A percentile compares a stretch with the other conserved stretches of the same genome.
These are phyloP conservation scores for Aurelia aurita complex sp. Pacific DNA, from an alignment of 30 jellyfish, hydroid and myxozoan genomes.

Conservation along the genomic window DNA sequence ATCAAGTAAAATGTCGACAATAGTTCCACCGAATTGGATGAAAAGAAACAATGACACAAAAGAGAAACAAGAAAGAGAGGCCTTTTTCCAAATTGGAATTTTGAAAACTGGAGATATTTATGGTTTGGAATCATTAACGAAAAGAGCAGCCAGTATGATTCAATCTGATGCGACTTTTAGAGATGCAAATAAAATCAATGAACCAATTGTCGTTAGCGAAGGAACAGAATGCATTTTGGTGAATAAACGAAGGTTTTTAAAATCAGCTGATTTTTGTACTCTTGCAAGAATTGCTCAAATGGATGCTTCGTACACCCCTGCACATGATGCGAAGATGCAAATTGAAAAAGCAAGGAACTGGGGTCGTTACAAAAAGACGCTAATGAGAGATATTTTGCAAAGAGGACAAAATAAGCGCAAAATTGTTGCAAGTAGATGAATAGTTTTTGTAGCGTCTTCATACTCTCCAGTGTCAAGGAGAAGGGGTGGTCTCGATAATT, in stretches of 20 bases:
- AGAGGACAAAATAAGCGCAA: conserved; percentile 13
- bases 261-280: conserved; percentile 72
- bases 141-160: conserved; percentile 35
- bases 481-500: no score
- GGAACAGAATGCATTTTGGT: conserved; percentile 75
- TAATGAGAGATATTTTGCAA: conserved; percentile 26
- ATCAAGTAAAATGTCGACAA: background rate
- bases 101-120: conserved; percentile 59
- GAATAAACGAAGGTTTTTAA: conserved; percentile 50
- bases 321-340: conserved; percentile 58
- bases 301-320: conserved; percentile 39
- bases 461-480: background rate
- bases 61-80: conserved; percentile 21
- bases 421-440: conserved; percentile 13
- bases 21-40: background rate
- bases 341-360: conserved; percentile 51
- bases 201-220: conserved; percentile 45
- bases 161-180: conserved; percentile 10
- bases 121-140: conserved; percentile 46
- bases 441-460: background rate
- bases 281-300: conserved; percentile 50
- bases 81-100: conserved; percentile 52
- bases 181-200: background rate
- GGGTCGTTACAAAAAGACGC: conserved; percentile 46
- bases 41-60: background rate